Base-by-base conservation (phyloP, 1,140 invertebrate species). In the Periplaneta americana region DNA sequence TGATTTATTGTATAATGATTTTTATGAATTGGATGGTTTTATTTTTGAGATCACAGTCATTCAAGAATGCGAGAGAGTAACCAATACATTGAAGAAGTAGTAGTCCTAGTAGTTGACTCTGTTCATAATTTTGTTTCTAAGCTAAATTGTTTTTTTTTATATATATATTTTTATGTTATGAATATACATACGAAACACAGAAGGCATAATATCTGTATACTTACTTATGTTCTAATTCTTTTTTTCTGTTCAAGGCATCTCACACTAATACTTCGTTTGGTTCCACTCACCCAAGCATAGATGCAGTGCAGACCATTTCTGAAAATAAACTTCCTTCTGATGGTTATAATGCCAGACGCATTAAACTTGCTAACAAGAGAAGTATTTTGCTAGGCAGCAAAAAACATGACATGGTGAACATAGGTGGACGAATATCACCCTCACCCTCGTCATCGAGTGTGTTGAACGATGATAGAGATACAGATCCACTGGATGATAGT, bases 351-450 rank as follows among this genome's bases (percentile, higher is more conserved):
- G n/a, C 48, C 48, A 66, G 48, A 13, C 48, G 48, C 28, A 66
- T 66, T 22, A 66, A 66, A 66, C 22, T 66, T 66, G 48, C 15
- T n/a, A 66, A 66, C 11, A 66, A 66, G 48, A 66, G 48, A 66
- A 93, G 89, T 86, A 85, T 87, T 82, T 80, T 88, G 15, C 78
- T 87, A 75, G 85, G 88, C 33, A 89, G 88, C 75, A 86, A 85
- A 82, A 87, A 87, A 81, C 87, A 85, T 80, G 86, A 85, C 83
- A 82, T 48, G 6, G 13, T 66, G 6, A 66, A n/a, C 48, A 66
- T 22, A 5, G 28, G 48, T 66, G 48, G n/a, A 22, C 48, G 6
- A n/a, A 66, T n/a, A n/a, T 66, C 48, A 66, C 48, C 22, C n/a
- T n/a, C 48, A 28, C 48, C 48, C 6, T 66, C 48, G 6, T n/a